Base-by-base conservation (phyloP, 2,888 invertebrate genomes). In the Amphipyra tragopoginis region DNA sequence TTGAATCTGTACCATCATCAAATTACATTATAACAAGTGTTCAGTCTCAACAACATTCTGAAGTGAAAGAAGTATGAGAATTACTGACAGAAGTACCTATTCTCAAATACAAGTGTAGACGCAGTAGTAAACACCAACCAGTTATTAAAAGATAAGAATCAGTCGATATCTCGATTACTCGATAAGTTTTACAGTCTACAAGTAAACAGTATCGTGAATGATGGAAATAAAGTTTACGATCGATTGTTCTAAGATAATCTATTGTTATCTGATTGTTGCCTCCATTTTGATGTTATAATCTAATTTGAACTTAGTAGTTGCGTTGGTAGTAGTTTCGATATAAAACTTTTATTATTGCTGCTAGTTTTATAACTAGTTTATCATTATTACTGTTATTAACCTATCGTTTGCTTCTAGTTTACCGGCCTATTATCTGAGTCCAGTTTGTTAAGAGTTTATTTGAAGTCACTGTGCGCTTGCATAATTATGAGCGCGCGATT, bases 131-230 rank as follows among this genome's bases (percentile, higher is more conserved):
- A n/a, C n/a, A 69, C 48, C 43, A 45, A 71, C 62, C 48, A 56
- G 65, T 60, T 78, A 78, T 78, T 64, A 65, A 64, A 51, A 59
- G 76, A 77, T 77, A 75, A 75, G 52, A 63, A 77, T 76, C 76
- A 57, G 33, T 40, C 42, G 45, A 67, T 77, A 75, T n/a, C n/a
- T n/a, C n/a, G n/a, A n/a, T n/a, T n/a, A 49, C 8, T 34, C 14
- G 50, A 64, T 77, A 71, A 59, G 38, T 60, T 78, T 78, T 58
- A 75, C 57, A 54, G 60, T 67, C 44, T 77, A 75, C 51, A 71
- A 64, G 53, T 59, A 63, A 75, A 68, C 49, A 33, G 57, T 68
- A 55, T 68, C 43, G 43, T 40, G 44, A 59, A 52, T 64, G 61
- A 75, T 65, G 61, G 59, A 72, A 60, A 69, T 75, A 69, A 64